Evolutionary conservation across 2,888 invertebrate species (phyloP), one percentile per base, ranked within the genome.

Genomic region (Loripinus fragilis): DNA sequence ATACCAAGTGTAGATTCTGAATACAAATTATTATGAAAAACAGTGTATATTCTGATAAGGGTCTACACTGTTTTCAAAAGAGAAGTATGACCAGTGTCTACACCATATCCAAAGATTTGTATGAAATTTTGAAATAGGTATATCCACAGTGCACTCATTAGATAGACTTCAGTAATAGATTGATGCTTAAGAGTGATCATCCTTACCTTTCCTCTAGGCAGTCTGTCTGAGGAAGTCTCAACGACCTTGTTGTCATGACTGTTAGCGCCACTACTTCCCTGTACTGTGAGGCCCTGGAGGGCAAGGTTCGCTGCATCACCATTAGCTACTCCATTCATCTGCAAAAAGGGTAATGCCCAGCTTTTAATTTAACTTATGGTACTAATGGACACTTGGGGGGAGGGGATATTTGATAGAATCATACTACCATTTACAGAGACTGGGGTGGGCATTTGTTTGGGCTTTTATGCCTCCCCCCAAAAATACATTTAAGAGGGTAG

Each of bases 281-380:
- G 90, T 0, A 92, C 91, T 7, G 91, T 90, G 60, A 91, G 85
- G 7, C 92, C 92, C 75, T 92, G 91, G 28, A 92, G 83, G 20
- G 91, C 87, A 28, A 92, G 85, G n/a, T 78, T 74, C 0, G 86
- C 82, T 17, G 78, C 75, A 67, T 88, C 87, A 65, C 90, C 90
- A 78, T 90, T 89, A 38, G 87, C 84, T 17, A 85, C 81, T 60
- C 88, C 88, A 83, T 90, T 90, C 76, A 77, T 80, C 88, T 89
- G 72, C 0, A 79, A 70, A 5, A 60, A n/a, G n/a, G n/a, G n/a
- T n/a, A n/a, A n/a, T n/a, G n/a, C n/a, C n/a, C n/a, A n/a, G n/a
- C n/a, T n/a, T n/a, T n/a, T n/a, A n/a, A n/a, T n/a, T n/a, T n/a
- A n/a, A n/a, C n/a, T n/a, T n/a, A n/a, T n/a, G n/a, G n/a, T n/a